Evolutionary conservation across 2,797 vertebrate genomes (phyloP).

Genomic region (Notamacropus eugenii): DNA sequence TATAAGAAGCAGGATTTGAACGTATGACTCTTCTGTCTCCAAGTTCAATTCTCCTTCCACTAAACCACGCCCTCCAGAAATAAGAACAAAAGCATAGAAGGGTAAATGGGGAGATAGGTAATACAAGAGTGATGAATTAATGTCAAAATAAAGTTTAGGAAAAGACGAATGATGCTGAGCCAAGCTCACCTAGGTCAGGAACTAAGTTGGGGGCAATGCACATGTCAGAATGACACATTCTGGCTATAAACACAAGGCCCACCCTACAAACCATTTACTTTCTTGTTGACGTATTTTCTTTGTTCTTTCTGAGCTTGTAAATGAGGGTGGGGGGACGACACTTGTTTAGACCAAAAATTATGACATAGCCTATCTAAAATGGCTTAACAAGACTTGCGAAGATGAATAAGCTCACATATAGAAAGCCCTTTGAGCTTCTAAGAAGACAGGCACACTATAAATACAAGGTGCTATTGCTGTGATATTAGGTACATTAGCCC

Average conservation of each 20-base stretch:
- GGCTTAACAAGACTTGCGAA: not conserved
- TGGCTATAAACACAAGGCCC: not conserved
- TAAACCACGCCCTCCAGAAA: not conserved
- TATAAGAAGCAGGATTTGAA: not conserved
- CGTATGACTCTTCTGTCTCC: not conserved
- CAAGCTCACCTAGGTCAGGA: not conserved
- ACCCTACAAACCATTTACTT: not conserved
- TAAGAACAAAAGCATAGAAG: not conserved
- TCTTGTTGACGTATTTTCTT: not conserved
- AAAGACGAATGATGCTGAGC: not conserved
- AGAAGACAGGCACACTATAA: not conserved
- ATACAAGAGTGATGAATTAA: not conserved
- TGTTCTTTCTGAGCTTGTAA: not conserved
- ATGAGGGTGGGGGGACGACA: not conserved
- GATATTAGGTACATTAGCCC: slow-evolving; percentile 9
- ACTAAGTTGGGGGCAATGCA: not conserved
- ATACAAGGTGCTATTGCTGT: slow-evolving; percentile 3
- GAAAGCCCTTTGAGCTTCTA: not conserved
- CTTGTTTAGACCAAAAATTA: not conserved
- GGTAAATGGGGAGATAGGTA: not conserved
- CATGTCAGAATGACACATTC: not conserved
- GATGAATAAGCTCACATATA: not conserved
- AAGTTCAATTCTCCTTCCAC: not conserved
- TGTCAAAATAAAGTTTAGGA: not conserved
- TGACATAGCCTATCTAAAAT: not conserved